Evolutionary conservation across 1,140 invertebrate genomes (phyloP), one percentile per base, ranked within the genome.

Genomic region (Hermetia illucens): DNA sequence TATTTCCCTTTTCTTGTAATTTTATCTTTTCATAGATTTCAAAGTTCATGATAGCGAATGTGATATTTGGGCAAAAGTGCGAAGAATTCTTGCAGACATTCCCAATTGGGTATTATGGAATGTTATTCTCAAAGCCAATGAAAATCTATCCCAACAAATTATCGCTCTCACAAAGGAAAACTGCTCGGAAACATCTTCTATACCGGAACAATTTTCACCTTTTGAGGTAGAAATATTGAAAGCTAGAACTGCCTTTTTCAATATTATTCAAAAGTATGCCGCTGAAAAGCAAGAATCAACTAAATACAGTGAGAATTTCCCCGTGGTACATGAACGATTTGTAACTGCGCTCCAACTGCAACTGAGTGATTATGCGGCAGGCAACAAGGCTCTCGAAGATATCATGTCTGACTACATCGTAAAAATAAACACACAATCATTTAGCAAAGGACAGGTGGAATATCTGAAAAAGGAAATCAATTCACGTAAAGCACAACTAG

Each of bases 371-470:
- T 55, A 52, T 9, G 55, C 51, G 40, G 42, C 36, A 12, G 46
- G 53, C 4, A 30, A 13, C 17, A 40, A 41, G 8, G 45, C 24
- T 30, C 43, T 43, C 17, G 52, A 58, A 12, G 50, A 55, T 8
- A 46, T 58, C 4, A 55, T 55, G 13, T 50, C 44, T 13, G 46
- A 58, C 8, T 58, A 49, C 39, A 15, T 58, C 4, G 44, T 58
- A 2, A 50, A 58, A 39, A 54, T 48, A 19, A 58, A 55, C 38
- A 41, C 48, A 35, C 41, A 45, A 0, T 50, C 48, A 32, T 58
- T 53, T 17, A 52, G 48, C 36, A 38, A 39, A 4, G 44, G 47
- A 15, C 48, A 44, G 15, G 53, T 54, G 39, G 53, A 58, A 4
- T 55, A 34, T 19, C 25, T 58, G 10, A 21, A 39, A 9, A 48